Evolutionary conservation across 2,888 invertebrate species (phyloP), one percentile per base, ranked within the genome.

Genomic region (Sepiola atlantica): DNA sequence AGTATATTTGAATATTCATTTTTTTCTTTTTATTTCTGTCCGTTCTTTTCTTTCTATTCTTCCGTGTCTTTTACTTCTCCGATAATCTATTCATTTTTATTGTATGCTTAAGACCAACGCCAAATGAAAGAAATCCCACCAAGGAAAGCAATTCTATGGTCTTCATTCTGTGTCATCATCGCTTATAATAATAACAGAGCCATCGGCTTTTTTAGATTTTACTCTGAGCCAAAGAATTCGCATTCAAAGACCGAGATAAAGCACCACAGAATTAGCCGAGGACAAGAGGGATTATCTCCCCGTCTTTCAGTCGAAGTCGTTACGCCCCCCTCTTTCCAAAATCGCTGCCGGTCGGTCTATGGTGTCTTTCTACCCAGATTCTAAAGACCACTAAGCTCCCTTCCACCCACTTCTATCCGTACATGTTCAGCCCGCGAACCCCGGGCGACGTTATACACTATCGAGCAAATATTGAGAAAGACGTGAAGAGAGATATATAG

Each of bases 231-330:
- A 77, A n/a, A 77, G 32, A n/a, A 77, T 77, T 77, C 77, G 77
- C n/a, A 77, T 77, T 77, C n/a, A 77, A 77, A 77, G 77, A 77
- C 77, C 77, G n/a, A 77, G 77, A 77, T 77, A 77, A 77, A 77
- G 77, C 77, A 77, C 77, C n/a, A 77, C 77, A 77, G 77, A 77
- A 77, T 77, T 77, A 77, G 77, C 14, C n/a, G 14, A 20, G n/a
- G n/a, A 77, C 77, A 77, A 77, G 77, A 77, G 77, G 77, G 77
- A 77, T 77, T 77, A 77, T 77, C 77, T 77, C 77, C 77, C 77
- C 77, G n/a, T 77, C 77, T n/a, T 77, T n/a, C n/a, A n/a, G 21
- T n/a, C 32, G 77, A 77, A 8, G 77, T n/a, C 14, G 77, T n/a
- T 32, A 21, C 57, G 21, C 57, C 14, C 20, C 57, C 57, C n/a